These are phyloP conservation scores for Falcaria lacertinaria DNA, from an alignment of 2,888 invertebrate species.

Conservation along the genomic window DNA sequence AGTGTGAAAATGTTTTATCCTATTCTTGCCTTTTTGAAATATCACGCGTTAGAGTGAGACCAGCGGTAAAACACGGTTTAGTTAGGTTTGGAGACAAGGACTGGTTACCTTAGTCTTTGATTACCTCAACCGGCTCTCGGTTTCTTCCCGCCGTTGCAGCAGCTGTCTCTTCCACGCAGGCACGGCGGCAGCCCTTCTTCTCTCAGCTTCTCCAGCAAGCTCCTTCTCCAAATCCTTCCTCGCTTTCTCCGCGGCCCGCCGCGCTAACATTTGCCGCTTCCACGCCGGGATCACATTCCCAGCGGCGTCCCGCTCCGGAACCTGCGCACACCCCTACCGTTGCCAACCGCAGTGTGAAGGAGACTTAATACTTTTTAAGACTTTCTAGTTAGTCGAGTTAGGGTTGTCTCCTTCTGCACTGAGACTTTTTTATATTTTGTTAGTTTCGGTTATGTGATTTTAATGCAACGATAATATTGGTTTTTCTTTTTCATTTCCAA, in stretches of 20 bases:
- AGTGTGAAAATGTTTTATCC: too few species aligned
- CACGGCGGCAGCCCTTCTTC: constrained; percentile 90
- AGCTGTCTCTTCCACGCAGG: constrained; percentile 97
- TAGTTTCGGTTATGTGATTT: too few species aligned
- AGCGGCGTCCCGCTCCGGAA: constrained; percentile 92
- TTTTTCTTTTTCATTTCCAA: too few species aligned
- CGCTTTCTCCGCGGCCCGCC: constrained; percentile 96
- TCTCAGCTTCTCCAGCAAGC: constrained; percentile 90
- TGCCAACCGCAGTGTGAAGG: constrained; percentile 56
- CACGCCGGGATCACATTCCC: constrained; percentile 95
- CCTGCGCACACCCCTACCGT: constrained; percentile 81
- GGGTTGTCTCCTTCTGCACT: constrained; percentile 1
- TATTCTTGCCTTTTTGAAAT: too few species aligned
- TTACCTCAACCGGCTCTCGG: constrained; percentile 88
- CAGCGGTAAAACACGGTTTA: too few species aligned
- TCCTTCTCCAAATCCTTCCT: constrained; percentile 94
- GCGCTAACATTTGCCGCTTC: constrained; percentile 97
- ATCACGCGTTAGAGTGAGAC: too few species aligned
- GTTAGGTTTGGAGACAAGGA: too few species aligned
- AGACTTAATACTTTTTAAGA: constrained; percentile 5
- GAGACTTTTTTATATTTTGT: not conserved
- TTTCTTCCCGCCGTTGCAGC: constrained; percentile 88
- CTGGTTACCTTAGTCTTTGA: constrained; percentile 24
- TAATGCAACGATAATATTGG: too few species aligned
- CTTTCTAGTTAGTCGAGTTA: not conserved